Base-by-base conservation (phyloP, 2,113 vertebrate species). In the Hiodon tergisus region DNA sequence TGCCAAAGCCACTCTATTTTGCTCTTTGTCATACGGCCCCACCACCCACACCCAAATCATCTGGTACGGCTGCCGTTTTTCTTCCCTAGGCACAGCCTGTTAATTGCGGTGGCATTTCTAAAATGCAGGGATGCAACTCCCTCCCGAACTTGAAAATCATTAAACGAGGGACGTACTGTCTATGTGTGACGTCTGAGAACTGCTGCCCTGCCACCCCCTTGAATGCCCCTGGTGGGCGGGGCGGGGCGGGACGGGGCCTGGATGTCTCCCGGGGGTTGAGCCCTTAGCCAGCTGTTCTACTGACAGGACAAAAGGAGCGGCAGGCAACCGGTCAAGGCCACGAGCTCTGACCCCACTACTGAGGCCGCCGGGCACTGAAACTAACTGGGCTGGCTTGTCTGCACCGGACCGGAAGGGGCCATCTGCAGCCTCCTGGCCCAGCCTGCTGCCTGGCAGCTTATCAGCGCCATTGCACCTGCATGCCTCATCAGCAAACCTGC, bases 381-480 rank as follows among this genome's bases (percentile, higher is more conserved):
- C 16, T 50, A 52, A 65, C 74, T 68, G 58, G 14, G 54, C 67
- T 48, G 7, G 31, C 16, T 51, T 31, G 16, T n/a, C 54, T 72
- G 70, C 76, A 77, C 76, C 9, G 55, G 70, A 61, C 58, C 13
- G 31, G 70, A 46, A 72, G 31, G 55, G 50, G n/a, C 31, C 58
- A 72, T 72, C 52, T 72, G 63, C 63, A 48, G 61, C 75, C 69
- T 52, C 52, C 13, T 51, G 62, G 60, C 48, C 47, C 61, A 73
- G 60, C 48, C 75, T 71, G 75, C 67, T 71, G 67, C 74, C 48
- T 69, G 6, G 16, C 14, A 72, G 76, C 78, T 79, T 76, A 76
- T 80, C 52, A 9, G 55, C 17, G 75, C 73, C 74, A n/a, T 59
- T 80, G 82, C 83, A 84, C 79, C 79, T 84, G 80, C 77, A 78